A percentile compares a stretch with the other conserved stretches of the same genome.
phyloP scores from a whole-genome alignment of 2,888 invertebrate species.

The Scaptomyza flava region DNA sequence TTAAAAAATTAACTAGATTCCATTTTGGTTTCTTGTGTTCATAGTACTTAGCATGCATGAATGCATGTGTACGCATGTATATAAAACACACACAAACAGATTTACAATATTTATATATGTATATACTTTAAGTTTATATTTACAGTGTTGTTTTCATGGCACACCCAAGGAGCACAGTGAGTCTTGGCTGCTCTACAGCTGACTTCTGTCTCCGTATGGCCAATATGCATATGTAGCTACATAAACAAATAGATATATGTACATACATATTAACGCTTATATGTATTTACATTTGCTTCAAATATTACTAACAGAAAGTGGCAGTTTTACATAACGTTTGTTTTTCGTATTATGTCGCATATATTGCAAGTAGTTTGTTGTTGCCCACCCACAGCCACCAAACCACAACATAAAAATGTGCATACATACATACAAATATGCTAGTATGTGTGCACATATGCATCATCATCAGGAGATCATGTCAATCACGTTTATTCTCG shows the following conservation, averaged over 20 bases:
- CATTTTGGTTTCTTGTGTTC: constrained; percentile 16
- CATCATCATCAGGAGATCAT: neutral
- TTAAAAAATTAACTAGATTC: constrained; percentile 57
- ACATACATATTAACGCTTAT: constrained; percentile 3
- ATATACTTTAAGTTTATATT: constrained; percentile 30
- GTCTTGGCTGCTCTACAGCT: constrained; percentile 9
- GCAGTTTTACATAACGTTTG: constrained; percentile 44
- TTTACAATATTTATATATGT: constrained; percentile 74
- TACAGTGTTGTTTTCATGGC: constrained; percentile 41
- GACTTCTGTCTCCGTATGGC: neutral
- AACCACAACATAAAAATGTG: neutral
- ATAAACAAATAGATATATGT: neutral
- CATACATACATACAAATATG: neutral
- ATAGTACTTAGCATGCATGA: constrained; percentile 12
- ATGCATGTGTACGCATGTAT: constrained; percentile 6
- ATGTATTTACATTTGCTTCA: constrained; percentile 18
- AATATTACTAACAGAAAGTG: constrained; percentile 44
- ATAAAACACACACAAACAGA: constrained; percentile 48
- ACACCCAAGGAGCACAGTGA: neutral
- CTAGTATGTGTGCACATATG: neutral
- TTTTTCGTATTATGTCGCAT: constrained; percentile 4
- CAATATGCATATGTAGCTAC: too few species aligned
- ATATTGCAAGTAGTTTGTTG: constrained; percentile 4
- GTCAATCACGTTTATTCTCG: neutral
- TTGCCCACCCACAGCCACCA: neutral